Conservation (phyloP, 2,888 invertebrate genomes). For the Thymelicus sylvestris region DNA sequence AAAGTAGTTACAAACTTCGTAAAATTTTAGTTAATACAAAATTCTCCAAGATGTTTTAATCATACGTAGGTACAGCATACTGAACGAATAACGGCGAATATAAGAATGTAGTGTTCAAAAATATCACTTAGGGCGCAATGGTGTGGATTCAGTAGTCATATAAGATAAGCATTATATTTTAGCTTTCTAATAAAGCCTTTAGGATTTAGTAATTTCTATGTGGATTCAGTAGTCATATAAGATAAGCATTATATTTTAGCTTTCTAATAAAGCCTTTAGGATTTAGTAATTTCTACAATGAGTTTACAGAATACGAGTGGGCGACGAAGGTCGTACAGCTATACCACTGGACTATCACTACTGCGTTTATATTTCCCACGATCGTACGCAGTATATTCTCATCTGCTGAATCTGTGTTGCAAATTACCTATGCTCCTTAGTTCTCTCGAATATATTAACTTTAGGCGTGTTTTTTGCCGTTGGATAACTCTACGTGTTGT, state of each 20-base stretch:
- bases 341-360: background rate
- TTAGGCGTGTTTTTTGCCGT: constrained; percentile 16
- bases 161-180: background rate
- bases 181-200: no score
- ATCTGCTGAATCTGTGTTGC: constrained; percentile 22
- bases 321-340: background rate
- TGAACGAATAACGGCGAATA: no score
- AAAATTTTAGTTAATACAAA: no score
- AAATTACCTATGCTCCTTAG: constrained; percentile 16
- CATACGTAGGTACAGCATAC: no score
- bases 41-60: no score
- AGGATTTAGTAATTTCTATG: no score
- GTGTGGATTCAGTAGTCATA: background rate
- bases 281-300: background rate
- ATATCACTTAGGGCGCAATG: no score
- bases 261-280: background rate
- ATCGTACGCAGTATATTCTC: constrained; percentile 3
- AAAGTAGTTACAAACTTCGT: no score
- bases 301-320: background rate
- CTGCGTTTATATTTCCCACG: constrained; percentile 16
- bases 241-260: background rate
- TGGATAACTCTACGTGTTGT: constrained; percentile 8
- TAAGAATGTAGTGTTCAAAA: no score
- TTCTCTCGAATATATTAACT: constrained; percentile 16
- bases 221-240: background rate